Conservation (phyloP, 2,888 invertebrate genomes). For the Heterodera filipjevi region DNA sequence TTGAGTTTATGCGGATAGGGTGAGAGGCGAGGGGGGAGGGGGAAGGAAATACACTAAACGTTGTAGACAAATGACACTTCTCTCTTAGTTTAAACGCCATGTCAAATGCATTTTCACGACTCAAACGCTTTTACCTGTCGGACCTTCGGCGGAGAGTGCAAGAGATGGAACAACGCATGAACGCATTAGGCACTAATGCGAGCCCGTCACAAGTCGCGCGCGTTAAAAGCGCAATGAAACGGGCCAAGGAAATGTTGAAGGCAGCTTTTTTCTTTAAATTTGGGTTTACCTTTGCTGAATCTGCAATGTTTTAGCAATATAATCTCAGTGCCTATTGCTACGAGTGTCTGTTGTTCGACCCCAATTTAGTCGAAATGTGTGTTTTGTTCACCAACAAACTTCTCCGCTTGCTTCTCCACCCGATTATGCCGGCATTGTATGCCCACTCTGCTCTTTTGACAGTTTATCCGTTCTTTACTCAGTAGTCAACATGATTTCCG, state of each 20-base stretch:
- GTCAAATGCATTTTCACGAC: conserved; percentile 66
- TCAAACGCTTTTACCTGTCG: conserved; percentile 41
- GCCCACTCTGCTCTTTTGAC: conserved; percentile 42
- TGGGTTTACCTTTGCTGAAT: not conserved
- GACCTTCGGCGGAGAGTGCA: conserved; percentile 39
- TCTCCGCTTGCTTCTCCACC: conserved; percentile 75
- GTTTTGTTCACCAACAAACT: conserved; percentile 85
- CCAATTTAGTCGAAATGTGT: conserved; percentile 70
- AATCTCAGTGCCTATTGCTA: conserved; percentile 20
- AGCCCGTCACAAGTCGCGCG: not conserved
- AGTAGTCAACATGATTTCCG: conserved; percentile 76
- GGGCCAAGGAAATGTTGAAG: conserved; percentile 30
- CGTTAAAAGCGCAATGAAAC: conserved; percentile 14
- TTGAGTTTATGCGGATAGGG: conserved; percentile 65
- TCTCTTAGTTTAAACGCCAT: conserved; percentile 79
- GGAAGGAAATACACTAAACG: no score
- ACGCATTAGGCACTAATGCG: conserved; percentile 9
- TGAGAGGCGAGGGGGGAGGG: no score
- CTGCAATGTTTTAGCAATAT: conserved; percentile 18
- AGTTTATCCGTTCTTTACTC: not conserved
- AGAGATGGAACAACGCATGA: conserved; percentile 36
- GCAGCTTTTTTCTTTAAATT: conserved; percentile 13
- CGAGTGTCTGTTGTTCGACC: conserved; percentile 77
- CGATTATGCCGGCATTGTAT: conserved; percentile 66
- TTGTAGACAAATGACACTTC: not conserved